Evolutionary conservation across 1,140 invertebrate species (phyloP), one percentile per base, ranked within the genome.

Genomic region (Hesperophylax magnus): DNA sequence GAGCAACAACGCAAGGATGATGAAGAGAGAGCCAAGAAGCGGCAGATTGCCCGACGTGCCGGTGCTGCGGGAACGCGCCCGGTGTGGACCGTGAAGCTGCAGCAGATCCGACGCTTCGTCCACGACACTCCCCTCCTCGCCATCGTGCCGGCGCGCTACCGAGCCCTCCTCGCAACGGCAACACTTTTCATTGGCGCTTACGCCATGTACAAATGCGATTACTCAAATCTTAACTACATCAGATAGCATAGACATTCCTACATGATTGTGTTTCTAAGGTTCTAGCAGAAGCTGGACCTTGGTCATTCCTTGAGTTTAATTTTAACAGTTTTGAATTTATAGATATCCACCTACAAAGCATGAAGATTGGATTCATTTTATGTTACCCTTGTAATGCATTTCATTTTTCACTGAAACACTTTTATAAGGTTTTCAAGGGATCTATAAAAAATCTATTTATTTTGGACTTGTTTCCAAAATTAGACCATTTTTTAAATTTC

Each of bases 121-220:
- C 82, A 83, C 69, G 69, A 85, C 20, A 78, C 77, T 76, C 69
- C 81, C 65, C 61, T 85, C 27, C 78, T 85, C 27, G 84, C 85
- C 71, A 78, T 84, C 15, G 80, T 84, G 69, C 86, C 84, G 11
- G 8, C 80, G 24, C 53, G 85, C 82, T 88, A 90, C 80, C 87
- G 89, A 78, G 85, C 89, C 6, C 74, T 89, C 11, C 86, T 91
- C 31, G 91, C 91, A 11, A 88, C 91, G 9, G 90, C 91, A 15
- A 90, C 92, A 2, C 87, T 91, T 67, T 85, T 92, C 18, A 85
- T 91, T 71, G 91, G 90, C 72, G 87, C 90, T 77, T 91, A 90
- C 86, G 88, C 90, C 14, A 91, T 90, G 86, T 90, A 91, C 85
- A 87, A 88, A 67, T 88, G 87, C 69, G 89, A 89, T 47, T 86